Percentiles rank a stretch among this genome's conserved stretches.
These are phyloP conservation scores for Scaeva pyrastri DNA, from an alignment of 2,888 invertebrate species.

Conservation along the genomic window DNA sequence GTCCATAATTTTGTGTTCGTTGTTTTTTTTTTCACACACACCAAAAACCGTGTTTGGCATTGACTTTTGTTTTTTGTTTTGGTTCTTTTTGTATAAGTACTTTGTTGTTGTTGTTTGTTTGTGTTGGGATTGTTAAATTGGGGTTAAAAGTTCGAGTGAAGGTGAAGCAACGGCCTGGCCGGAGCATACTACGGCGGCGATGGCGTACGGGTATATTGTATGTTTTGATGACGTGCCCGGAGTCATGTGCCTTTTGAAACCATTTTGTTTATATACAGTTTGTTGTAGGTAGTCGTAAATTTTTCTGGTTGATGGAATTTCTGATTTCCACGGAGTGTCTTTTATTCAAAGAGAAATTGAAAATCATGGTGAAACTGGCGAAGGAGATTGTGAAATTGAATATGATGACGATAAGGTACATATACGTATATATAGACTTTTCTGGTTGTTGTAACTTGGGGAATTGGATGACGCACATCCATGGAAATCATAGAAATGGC, in stretches of 20 bases:
- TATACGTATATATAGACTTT: neutral
- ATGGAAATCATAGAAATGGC: neutral
- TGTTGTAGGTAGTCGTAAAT: neutral
- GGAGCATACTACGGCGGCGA: too few relatives aligned
- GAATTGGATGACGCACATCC: constrained; percentile 26
- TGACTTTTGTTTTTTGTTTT: constrained; percentile 56
- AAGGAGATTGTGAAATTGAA: constrained; percentile 40
- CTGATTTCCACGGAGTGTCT: constrained; percentile 39
- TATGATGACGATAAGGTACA: constrained; percentile 4
- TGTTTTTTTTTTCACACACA: constrained; percentile 34
- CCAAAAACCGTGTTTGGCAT: constrained; percentile 63
- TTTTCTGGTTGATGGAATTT: neutral
- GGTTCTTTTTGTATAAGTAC: neutral
- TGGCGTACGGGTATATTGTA: too few relatives aligned
- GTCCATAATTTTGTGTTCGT: constrained; percentile 70
- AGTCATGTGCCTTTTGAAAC: constrained; percentile 60
- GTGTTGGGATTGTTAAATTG: constrained; percentile 49
- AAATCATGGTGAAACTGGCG: constrained; percentile 35
- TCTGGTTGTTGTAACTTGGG: neutral
- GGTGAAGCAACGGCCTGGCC: constrained; percentile 3
- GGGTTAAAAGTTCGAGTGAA: constrained; percentile 59
- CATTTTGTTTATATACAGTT: constrained; percentile 13
- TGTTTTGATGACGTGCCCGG: constrained; percentile 57
- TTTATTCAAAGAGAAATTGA: constrained; percentile 30
- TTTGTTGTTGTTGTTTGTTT: constrained; percentile 1